Evolutionary conservation across 2,888 invertebrate genomes (phyloP), one percentile per base, ranked within the genome.

Genomic region (Smittia sp.): DNA sequence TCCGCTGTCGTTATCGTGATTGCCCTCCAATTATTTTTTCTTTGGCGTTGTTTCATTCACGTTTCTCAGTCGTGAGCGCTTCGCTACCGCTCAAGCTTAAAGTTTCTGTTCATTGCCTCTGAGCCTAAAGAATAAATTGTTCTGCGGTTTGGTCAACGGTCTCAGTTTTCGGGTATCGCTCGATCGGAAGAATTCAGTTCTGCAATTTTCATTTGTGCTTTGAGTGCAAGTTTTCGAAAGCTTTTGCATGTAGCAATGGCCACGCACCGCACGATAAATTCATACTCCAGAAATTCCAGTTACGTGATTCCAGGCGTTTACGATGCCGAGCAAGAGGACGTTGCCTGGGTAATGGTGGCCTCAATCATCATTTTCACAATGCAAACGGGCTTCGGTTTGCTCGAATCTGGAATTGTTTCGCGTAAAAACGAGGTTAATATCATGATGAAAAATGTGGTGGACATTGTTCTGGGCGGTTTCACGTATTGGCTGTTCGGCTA

Each of bases 401-500:
- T 86, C 74, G 86, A 86, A 78, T 83, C 84, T 1, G 86, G 86
- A 1, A 83, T 81, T 75, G 85, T 85, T 1, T 81, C 82, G 13
- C 77, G 80, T 41, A 83, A 85, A 78, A 86, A 85, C 77, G 85
- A 85, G 78, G 84, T 85, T 27, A 85, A 85, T 78, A 85, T 87
- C 74, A 86, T 86, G 86, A 83, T 86, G 80, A 86, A 86, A 78
- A 86, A 86, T 77, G 84, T 84, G 32, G 83, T 85, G 18, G 86
- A 87, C 77, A 84, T 86, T 22, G 83, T 85, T 11, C 82, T 86
- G 74, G 86, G 86, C 1, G 86, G 86, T 1, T 77, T 86, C 39
- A 84, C 85, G 2, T 86, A 86, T 77, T 87, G 86, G 86, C 80
- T 84, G 74, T 84, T 86, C 76, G 86, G 86, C 1, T 87, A 83